Evolutionary conservation across 2,888 invertebrate species (phyloP), one percentile per base, ranked within the genome.

Genomic region (Rambutsinella grinnellia): DNA sequence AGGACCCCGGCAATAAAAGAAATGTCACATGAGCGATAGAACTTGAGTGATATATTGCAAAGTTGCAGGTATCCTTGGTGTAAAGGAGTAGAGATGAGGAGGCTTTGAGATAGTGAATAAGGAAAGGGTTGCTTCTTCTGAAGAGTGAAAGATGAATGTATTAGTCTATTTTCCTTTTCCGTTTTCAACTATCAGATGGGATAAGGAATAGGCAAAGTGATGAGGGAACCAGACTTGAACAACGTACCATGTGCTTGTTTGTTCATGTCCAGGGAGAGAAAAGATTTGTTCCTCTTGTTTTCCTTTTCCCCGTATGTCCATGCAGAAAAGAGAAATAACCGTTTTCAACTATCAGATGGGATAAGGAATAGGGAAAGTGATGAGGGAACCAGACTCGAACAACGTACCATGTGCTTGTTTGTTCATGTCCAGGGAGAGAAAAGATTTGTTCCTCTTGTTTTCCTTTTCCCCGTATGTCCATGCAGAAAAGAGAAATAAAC

Each of bases 201-300:
- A 26, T 51, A 61, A 58, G 53, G 46, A 23, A 66, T 53, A 26
- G 27, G 44, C n/a, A 28, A 49, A 72, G 51, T 56, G 66, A 60
- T 66, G 72, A 57, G 49, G 66, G 58, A 49, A 36, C 57, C 36
- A 67, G 47, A 53, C 26, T 24, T n/a, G 66, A 24, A 46, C 6
- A 46, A 26, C 44, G 46, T 46, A 19, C 44, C 28, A 49, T 36
- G 47, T 27, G 23, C 51, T 70, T 65, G 65, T 71, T 72, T 66
- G 60, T 66, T 60, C 72, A 60, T 72, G 72, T 66, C 72, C 65
- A 72, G 60, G 51, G 65, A 58, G 51, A 28, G 49, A 60, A n/a
- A n/a, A 60, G 66, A 72, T 72, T 72, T 72, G 65, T 65, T 66
- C 69, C 46, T 62, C 51, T 72, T 66, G 65, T 72, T 72, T 66